Evolutionary conservation across 1,140 invertebrate genomes (phyloP), one percentile per base, ranked within the genome.

Genomic region (Drosophila navojoa): DNA sequence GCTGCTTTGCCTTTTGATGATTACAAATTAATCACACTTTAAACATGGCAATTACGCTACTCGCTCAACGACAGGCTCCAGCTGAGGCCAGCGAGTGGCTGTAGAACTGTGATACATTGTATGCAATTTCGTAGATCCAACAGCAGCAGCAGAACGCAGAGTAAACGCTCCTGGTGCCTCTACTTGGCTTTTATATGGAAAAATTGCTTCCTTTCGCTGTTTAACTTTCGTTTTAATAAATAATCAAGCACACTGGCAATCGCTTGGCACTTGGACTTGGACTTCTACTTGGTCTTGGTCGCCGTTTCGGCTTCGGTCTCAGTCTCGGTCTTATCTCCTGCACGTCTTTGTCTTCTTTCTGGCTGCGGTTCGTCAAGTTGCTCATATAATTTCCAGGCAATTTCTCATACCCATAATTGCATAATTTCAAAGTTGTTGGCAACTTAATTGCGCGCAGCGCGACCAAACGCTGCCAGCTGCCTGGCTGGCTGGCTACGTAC

Each of bases 401-500:
- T 90, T 90, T 90, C 82, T 90, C 87, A 90, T 90, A 90, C 77
- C 82, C 87, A 90, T 90, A 90, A 90, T 90, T 90, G 87, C 87
- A 90, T 90, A 90, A 90, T 90, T 90, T 90, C 87, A 90, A 90
- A 90, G 87, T 90, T 90, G 87, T 90, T 90, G 87, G 87, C 87
- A 90, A 90, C 87, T 90, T 90, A 90, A 90, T 90, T 90, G 87
- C 87, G 77, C 70, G 63, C 81, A 81, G 86, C 75, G 73, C 80
- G 70, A 84, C 67, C 71, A 63, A 66, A 53, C 74, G 42, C 58
- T 55, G 50, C 15, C 71, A 67, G 71, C 76, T 70, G 62, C 35
- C 52, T 52, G 27, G 35, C 9, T 29, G 60, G 35, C 64, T 50
- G 16, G 32, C 32, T 42, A 29, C 57, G 29, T 5, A 27, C 40